These are phyloP conservation scores for Drosophila busckii DNA, from an alignment of 1,140 invertebrate species.

Conservation along the genomic window DNA sequence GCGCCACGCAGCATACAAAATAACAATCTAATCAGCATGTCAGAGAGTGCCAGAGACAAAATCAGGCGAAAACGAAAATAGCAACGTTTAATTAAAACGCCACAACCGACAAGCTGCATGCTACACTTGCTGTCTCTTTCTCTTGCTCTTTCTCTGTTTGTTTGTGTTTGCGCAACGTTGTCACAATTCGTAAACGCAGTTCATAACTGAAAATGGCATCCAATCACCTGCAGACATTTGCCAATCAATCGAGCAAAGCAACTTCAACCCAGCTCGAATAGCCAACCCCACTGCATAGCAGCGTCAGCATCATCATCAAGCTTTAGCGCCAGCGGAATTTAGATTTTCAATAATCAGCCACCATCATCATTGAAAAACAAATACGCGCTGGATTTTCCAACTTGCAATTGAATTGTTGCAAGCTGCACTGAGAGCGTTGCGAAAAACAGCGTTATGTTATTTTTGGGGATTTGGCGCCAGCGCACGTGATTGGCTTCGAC, in stretches of 20 bases:
- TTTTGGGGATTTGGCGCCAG: slow-evolving; percentile 51
- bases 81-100: slow-evolving; percentile 34
- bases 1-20: slow-evolving; percentile 26
- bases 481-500: slow-evolving; percentile 62
- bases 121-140: too few species aligned
- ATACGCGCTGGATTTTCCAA: slow-evolving; percentile 64
- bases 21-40: slow-evolving; percentile 47
- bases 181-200: slow-evolving; percentile 29
- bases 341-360: slow-evolving; percentile 77
- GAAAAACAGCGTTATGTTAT: slow-evolving; percentile 8
- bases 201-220: slow-evolving; percentile 64
- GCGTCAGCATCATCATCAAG: slow-evolving; percentile 26
- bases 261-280: slow-evolving; percentile 23
- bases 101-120: slow-evolving; percentile 6
- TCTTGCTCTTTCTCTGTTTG: neutral
- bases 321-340: slow-evolving; percentile 49
- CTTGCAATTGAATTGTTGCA: slow-evolving; percentile 59
- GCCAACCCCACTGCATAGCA: slow-evolving; percentile 30
- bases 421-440: slow-evolving; percentile 7
- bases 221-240: slow-evolving; percentile 71
- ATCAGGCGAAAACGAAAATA: neutral
- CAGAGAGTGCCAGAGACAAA: neutral
- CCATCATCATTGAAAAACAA: slow-evolving; percentile 76
- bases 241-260: slow-evolving; percentile 60
- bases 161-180: slow-evolving; percentile 9